These are phyloP conservation scores for Erpornis zantholeuca DNA, from an alignment of 2,113 vertebrate genomes.

Conservation along the genomic window DNA sequence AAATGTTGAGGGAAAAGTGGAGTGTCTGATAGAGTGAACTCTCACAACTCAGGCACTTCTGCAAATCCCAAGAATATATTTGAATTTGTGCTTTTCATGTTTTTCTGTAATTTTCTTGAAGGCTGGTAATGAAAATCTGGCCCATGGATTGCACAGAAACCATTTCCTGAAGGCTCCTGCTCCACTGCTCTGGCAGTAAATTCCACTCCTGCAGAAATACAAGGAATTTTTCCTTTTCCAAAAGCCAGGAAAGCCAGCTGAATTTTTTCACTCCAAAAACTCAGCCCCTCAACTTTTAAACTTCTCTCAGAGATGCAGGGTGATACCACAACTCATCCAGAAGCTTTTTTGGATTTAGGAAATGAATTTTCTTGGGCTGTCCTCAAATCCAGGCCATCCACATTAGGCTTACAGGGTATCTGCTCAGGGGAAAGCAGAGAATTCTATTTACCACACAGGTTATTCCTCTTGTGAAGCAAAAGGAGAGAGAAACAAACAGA, in stretches of 20 bases:
- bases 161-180: not conserved
- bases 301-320: not conserved
- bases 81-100: not conserved
- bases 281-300: not conserved
- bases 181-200: not conserved
- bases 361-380: conserved; percentile 14
- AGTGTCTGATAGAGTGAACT: not conserved
- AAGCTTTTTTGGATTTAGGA: conserved; percentile 38
- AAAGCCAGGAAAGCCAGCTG: not conserved
- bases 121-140: not conserved
- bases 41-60: not conserved
- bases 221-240: not conserved
- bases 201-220: not conserved
- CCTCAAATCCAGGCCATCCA: conserved; percentile 16
- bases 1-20: not conserved
- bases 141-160: not conserved
- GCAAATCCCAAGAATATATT: not conserved
- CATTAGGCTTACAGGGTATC: not conserved
- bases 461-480: not conserved
- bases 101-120: not conserved
- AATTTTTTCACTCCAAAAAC: not conserved
- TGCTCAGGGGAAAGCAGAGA: not conserved
- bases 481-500: not conserved
- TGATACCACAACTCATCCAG: not conserved
- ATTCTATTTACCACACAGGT: not conserved